Evolutionary conservation across 2,113 vertebrate genomes (phyloP).

Genomic region (Carlito syrichta): DNA sequence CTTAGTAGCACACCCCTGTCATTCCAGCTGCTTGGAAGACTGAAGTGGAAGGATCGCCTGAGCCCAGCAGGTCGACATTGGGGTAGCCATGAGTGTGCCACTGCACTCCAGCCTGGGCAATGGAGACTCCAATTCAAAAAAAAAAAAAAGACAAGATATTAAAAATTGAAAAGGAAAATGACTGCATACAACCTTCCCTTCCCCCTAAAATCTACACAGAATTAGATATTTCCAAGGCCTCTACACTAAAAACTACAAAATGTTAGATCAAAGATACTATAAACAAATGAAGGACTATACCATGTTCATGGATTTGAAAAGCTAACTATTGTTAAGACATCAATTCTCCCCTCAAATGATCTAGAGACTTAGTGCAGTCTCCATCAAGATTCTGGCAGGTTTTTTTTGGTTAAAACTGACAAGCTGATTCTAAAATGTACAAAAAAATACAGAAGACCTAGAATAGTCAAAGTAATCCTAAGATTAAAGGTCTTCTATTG

Average conservation of each 20-base stretch:
- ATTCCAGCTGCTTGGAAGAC: too few species aligned
- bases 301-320: not conserved
- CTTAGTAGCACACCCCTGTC: too few species aligned
- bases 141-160: not conserved
- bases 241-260: not conserved
- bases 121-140: too few species aligned
- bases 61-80: too few species aligned
- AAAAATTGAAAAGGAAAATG: not conserved
- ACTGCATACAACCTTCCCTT: not conserved
- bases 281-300: not conserved
- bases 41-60: too few species aligned
- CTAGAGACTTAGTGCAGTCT: not conserved
- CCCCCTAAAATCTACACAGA: not conserved
- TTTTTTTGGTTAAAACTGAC: not conserved
- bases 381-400: not conserved
- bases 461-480: not conserved
- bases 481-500: not conserved
- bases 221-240: not conserved
- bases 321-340: not conserved
- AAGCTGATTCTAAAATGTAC: not conserved
- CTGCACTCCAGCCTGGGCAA: too few species aligned
- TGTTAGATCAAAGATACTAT: not conserved
- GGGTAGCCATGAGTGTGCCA: too few species aligned
- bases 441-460: not conserved
- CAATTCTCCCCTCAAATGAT: not conserved